Conservation (phyloP, 1,140 invertebrate species). For the Hylaeus volcanicus region DNA sequence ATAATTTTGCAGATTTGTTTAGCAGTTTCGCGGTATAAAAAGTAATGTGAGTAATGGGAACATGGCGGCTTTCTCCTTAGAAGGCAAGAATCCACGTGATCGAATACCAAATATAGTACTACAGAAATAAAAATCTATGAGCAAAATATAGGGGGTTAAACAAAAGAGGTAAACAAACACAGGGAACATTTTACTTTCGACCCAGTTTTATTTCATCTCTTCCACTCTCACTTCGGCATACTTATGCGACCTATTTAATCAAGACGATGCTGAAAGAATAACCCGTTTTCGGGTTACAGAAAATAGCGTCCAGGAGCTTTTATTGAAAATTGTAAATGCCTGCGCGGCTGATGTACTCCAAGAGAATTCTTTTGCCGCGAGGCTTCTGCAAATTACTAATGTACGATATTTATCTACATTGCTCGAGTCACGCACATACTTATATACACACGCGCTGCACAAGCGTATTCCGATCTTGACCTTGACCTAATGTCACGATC, state of each 20-base stretch:
- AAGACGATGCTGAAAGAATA: constrained; percentile 48
- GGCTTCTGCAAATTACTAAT: constrained; percentile 51
- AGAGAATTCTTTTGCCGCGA: background rate
- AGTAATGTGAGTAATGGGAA: background rate
- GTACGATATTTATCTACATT: constrained; percentile 64
- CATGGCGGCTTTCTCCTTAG: background rate
- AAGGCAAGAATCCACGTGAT: background rate
- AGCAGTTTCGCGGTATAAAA: no score
- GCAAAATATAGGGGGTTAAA: background rate
- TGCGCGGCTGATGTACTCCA: constrained; percentile 18
- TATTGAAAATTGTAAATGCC: constrained; percentile 26
- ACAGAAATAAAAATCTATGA: constrained; percentile 6
- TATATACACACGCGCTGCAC: constrained; percentile 58
- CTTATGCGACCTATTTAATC: constrained; percentile 48
- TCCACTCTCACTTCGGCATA: constrained; percentile 41
- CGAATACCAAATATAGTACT: background rate
- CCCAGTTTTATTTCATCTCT: constrained; percentile 57
- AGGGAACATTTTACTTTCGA: constrained; percentile 46
- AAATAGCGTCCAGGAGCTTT: constrained; percentile 32
- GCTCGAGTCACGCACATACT: constrained; percentile 55
- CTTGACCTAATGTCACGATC: constrained; percentile 39
- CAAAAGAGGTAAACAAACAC: constrained; percentile 1
- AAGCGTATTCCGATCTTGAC: constrained; percentile 37
- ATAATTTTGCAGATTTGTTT: no score
- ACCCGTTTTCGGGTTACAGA: constrained; percentile 17